Evolutionary conservation across 2,888 invertebrate species (phyloP).

Genomic region (Ormyrus pomaceus): DNA sequence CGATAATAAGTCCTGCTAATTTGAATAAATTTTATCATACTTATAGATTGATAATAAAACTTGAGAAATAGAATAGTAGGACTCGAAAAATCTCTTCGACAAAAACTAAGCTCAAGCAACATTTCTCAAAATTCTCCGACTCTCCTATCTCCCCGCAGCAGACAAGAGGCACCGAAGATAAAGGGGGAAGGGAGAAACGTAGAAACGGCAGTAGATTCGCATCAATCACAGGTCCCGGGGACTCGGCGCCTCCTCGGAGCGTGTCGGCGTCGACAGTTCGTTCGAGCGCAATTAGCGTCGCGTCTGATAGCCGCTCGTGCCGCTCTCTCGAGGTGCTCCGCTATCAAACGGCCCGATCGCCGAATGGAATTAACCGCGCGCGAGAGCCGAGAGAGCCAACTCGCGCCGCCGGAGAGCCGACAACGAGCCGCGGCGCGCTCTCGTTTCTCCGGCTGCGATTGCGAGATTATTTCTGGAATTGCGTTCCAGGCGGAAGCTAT

Average conservation of each 20-base stretch:
- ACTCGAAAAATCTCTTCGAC: not conserved
- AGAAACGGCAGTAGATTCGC: conserved; percentile 25
- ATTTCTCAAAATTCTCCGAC: conserved; percentile 7
- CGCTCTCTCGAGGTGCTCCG: conserved; percentile 46
- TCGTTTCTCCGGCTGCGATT: not conserved
- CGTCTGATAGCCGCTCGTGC: conserved; percentile 64
- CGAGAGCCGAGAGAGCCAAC: no score
- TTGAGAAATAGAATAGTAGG: no score
- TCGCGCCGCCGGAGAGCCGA: no score
- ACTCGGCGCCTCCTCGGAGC: conserved; percentile 50
- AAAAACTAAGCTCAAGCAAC: not conserved
- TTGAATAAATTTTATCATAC: no score
- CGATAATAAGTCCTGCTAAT: no score
- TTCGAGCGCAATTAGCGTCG: conserved; percentile 73
- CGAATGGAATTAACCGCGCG: conserved; percentile 64
- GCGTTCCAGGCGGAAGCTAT: no score
- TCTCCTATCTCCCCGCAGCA: no score
- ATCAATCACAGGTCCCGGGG: conserved; percentile 49
- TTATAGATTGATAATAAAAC: no score
- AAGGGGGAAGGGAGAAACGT: not conserved
- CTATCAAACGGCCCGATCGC: conserved; percentile 65
- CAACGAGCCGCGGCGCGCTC: conserved; percentile 5
- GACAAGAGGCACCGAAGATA: conserved; percentile 4
- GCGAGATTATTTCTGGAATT: not conserved
- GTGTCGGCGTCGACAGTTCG: conserved; percentile 73